Base-by-base conservation (phyloP, 2,888 invertebrate genomes). In the Meta bourneti region DNA sequence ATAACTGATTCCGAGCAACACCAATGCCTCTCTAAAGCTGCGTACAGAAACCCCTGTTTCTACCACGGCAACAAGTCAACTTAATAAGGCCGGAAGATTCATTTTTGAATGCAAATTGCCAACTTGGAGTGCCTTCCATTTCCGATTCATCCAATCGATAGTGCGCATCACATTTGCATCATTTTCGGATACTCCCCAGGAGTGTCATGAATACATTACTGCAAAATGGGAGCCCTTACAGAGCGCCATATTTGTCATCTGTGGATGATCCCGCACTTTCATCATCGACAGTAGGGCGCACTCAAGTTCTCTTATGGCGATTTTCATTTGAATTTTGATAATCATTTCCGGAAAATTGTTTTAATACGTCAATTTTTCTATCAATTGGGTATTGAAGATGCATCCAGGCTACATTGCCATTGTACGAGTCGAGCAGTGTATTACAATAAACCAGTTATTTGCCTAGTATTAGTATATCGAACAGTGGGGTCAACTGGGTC, bases 41-140 rank as follows among this genome's bases (percentile, higher is more conserved):
- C 34, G 11, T 80, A 48, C 19, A 51, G 51, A 16, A 82, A 71
- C 49, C 19, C n/a, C 82, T 82, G 71, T 82, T 82, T 82, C 84
- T 72, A 54, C 72, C 74, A 34, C 61, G 54, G 83, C 87, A 87
- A 87, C 87, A 80, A 77, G 86, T 75, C 86, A 78, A 78, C 69
- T 78, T 77, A 86, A 86, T 78, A 16, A 61, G 69, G n/a, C 16
- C 16, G 34, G 79, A 20, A 71, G 71, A 87, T 87, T 87, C 80
- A 87, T 87, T 80, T 80, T 87, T 79, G 79, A 79, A 87, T 87
- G 80, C 87, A 87, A 87, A 87, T 87, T 87, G 84, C 75, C 75
- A 84, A 84, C 70, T 78, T 85, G 49, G 77, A 49, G 20, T 19
- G 52, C 20, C 20, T 61, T 79, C 69, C 19, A 51, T 74, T 88